A percentile compares a stretch with the other conserved stretches of the same genome.
phyloP scores from a whole-genome alignment of 1,140 invertebrate genomes.

The Pteromalus puparum region DNA sequence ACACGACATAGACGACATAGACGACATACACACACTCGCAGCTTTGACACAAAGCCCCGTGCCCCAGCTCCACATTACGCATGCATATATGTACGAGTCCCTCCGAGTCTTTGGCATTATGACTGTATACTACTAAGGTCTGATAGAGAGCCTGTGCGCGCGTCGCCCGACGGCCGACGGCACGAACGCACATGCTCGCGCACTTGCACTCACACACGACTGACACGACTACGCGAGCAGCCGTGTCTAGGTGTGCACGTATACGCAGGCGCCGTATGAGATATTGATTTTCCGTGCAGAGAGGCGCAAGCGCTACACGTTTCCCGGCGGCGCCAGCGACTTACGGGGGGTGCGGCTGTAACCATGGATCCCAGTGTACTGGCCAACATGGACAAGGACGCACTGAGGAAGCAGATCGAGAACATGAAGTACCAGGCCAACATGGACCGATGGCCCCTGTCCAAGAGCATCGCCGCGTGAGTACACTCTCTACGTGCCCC shows the following conservation, averaged over 20 bases:
- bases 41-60: no score
- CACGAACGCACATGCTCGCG: not conserved
- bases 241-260: not conserved
- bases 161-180: not conserved
- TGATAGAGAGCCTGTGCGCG: no score
- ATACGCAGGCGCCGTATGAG: not conserved
- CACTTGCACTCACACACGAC: not conserved
- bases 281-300: conserved; percentile 45
- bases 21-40: no score
- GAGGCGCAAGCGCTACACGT: conserved; percentile 44
- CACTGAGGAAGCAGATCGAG: conserved; percentile 96
- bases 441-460: conserved; percentile 96
- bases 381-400: conserved; percentile 96
- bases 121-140: no score
- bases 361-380: conserved; percentile 93
- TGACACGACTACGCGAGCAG: no score
- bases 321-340: conserved; percentile 41
- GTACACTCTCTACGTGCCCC: conserved; percentile 70
- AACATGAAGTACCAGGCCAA: conserved; percentile 97
- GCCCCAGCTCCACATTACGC: no score
- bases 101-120: no score
- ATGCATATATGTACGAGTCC: no score
- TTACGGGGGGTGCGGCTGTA: conserved; percentile 73
- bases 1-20: no score
- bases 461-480: conserved; percentile 96